These are phyloP conservation scores for Delphinapterus leucas DNA, from an alignment of 2,113 vertebrate genomes.

Conservation along the genomic window DNA sequence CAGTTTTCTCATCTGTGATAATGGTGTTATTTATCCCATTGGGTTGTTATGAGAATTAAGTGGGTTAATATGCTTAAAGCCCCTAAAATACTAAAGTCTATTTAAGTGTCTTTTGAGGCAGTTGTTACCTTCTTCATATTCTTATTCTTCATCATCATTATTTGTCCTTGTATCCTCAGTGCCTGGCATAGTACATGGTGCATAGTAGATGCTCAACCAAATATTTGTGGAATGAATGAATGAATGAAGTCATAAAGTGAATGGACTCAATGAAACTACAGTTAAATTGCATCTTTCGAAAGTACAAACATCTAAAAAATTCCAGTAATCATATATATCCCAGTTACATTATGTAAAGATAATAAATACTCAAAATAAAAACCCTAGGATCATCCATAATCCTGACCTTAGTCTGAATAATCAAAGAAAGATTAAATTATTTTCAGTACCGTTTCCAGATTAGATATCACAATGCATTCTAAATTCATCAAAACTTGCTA, in stretches of 20 bases:
- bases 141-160: not conserved
- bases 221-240: not conserved
- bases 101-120: not conserved
- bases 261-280: not conserved
- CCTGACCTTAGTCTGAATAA: not conserved
- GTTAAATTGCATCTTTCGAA: not conserved
- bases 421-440: slow-evolving; percentile 37
- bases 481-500: slow-evolving; percentile 25
- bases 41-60: not conserved
- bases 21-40: not conserved
- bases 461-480: not conserved
- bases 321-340: not conserved
- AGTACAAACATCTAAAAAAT: not conserved
- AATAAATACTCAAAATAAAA: slow-evolving; percentile 37
- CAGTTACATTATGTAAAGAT: not conserved
- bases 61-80: not conserved
- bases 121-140: not conserved
- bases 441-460: slow-evolving; percentile 25
- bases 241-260: not conserved
- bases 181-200: not conserved
- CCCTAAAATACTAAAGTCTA: not conserved
- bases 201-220: not conserved
- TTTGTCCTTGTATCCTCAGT: not conserved
- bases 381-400: not conserved
- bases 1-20: not conserved